phyloP scores from a whole-genome alignment of 1,140 invertebrate species.

The Solenopsis invicta region DNA sequence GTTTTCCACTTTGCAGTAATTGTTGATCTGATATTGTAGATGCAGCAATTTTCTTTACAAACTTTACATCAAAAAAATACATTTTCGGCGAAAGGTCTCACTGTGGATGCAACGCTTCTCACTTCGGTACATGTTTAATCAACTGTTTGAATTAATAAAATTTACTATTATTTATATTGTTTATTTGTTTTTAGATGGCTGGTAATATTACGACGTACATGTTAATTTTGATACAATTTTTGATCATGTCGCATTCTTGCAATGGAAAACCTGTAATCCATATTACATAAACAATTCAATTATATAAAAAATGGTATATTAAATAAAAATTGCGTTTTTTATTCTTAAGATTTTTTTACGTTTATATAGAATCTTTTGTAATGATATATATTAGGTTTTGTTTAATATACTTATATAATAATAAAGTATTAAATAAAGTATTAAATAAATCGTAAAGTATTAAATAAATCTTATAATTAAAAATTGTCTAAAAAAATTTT shows the following conservation, averaged over 20 bases:
- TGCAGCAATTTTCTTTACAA: background rate
- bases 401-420: too few species aligned
- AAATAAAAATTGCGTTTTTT: too few species aligned
- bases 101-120: too few species aligned
- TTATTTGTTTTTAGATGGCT: background rate
- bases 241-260: background rate
- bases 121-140: too few species aligned
- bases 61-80: background rate
- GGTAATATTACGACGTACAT: background rate
- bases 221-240: background rate
- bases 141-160: background rate
- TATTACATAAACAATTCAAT: background rate
- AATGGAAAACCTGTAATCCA: background rate
- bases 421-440: too few species aligned
- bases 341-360: background rate
- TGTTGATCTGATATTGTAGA: background rate
- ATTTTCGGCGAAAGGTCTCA: background rate
- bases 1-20: background rate
- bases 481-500: too few species aligned
- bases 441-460: too few species aligned
- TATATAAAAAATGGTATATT: background rate
- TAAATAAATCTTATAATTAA: too few species aligned
- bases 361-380: background rate
- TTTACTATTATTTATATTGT: background rate
- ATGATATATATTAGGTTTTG: too few species aligned